Percentiles rank a stretch among this genome's conserved stretches.
phyloP scores from a whole-genome alignment of 2,888 invertebrate species.

The Hyposoter didymator region DNA sequence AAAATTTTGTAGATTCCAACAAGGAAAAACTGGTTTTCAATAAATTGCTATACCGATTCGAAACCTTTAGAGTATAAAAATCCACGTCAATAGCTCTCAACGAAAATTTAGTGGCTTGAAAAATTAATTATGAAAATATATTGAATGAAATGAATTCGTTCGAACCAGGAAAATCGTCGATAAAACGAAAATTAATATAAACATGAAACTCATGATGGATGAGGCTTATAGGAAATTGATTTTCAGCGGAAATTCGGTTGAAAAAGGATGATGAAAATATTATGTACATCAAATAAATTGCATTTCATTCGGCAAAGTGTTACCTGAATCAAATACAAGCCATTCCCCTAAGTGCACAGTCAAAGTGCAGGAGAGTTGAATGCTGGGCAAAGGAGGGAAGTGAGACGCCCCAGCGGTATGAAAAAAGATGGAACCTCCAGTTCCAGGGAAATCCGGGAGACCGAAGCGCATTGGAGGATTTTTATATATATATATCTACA shows the following conservation, averaged over 20 bases:
- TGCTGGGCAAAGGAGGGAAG: constrained; percentile 50
- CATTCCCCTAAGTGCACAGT: neutral
- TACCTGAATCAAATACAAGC: neutral
- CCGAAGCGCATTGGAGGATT: constrained; percentile 15
- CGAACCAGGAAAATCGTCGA: too few relatives aligned
- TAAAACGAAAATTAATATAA: neutral
- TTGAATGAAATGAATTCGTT: too few relatives aligned
- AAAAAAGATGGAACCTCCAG: constrained; percentile 41
- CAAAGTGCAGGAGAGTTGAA: constrained; percentile 35
- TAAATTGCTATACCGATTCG: too few relatives aligned
- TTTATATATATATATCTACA: constrained; percentile 22
- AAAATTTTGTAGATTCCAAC: too few relatives aligned
- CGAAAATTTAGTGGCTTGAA: too few relatives aligned
- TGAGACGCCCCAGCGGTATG: constrained; percentile 52
- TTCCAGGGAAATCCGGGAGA: constrained; percentile 49
- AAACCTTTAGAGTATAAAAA: too few relatives aligned
- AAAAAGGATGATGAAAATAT: neutral
- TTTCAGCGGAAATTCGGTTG: neutral
- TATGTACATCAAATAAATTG: neutral
- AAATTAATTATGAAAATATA: too few relatives aligned
- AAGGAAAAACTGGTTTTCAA: too few relatives aligned
- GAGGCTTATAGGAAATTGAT: neutral
- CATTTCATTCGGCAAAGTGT: neutral
- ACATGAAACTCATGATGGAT: neutral
- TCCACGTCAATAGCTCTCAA: too few relatives aligned